phyloP scores from a whole-genome alignment of 2,113 vertebrate species.

The Rhinoptilus africanus region DNA sequence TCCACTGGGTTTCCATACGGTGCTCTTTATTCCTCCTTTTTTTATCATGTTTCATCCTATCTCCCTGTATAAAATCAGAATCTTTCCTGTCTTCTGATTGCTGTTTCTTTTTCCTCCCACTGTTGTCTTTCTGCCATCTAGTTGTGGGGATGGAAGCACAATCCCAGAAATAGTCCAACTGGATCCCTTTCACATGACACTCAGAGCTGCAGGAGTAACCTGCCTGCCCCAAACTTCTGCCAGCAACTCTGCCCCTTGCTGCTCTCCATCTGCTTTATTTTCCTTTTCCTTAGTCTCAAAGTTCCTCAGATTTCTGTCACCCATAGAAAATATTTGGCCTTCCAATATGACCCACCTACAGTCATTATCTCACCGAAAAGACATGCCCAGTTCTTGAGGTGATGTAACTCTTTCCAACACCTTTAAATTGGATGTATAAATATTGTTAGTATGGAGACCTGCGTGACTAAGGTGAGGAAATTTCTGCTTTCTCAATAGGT shows the following conservation, averaged over 20 bases:
- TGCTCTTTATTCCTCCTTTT: neutral
- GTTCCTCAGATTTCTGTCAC: neutral
- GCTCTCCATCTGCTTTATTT: constrained; percentile 8
- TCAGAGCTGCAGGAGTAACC: neutral
- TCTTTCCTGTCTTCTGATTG: neutral
- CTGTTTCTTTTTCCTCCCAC: neutral
- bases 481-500: constrained; percentile 37
- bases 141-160: fast-evolving
- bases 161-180: neutral
- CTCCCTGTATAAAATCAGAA: neutral
- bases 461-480: neutral
- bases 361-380: neutral
- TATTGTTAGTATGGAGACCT: neutral
- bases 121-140: neutral
- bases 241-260: neutral
- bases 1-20: neutral
- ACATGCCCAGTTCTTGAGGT: neutral
- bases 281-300: neutral
- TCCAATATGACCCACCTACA: neutral
- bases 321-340: neutral
- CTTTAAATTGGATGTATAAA: neutral
- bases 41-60: neutral
- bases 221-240: neutral
- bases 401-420: constrained; percentile 9
- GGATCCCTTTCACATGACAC: neutral